Base-by-base conservation (phyloP, 2,888 invertebrate species). In the Cantharis nigra region DNA sequence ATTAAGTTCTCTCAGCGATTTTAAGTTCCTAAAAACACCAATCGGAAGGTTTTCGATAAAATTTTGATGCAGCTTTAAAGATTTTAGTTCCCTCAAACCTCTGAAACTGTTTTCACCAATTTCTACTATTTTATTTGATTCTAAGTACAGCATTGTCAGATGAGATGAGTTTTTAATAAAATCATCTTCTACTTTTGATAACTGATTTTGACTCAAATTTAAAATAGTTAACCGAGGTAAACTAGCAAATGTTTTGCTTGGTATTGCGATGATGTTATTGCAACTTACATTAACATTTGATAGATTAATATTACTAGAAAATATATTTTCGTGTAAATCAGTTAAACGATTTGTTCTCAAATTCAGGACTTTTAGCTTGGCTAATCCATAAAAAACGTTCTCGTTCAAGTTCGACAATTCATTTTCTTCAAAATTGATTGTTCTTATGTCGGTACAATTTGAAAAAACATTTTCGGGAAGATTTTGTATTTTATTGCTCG, bases 371-470 rank as follows among this genome's bases (percentile, higher is more conserved):
- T 72, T 23, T 1, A 78, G 28, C 9, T 75, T 70, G 2, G 3
- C 30, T 23, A 78, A 67, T 3, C 73, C 78, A 26, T 49, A 30
- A 28, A 78, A 78, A 10, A 72, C 20, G 13, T 72, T 33, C 10
- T 69, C 63, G 3, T 71, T 69, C 9, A 75, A 16, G 16, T 23
- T 67, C 0, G 28, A 18, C 10, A 77, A 5, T 13, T 74, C 23
- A 63, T 77, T 77, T 4, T 74, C 20, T 5, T 23, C 63, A 10
- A 77, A 18, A 33, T 20, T 20, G 11, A 77, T 3, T 11, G 11
- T 23, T 4, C 49, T 33, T 5, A 74, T 3, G 3, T 28, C 13
- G 3, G 14, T 0, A 49, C 69, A 26, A 5, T 49, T 70, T n/a
- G 14, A 9, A 65, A 77, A 74, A 0, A 63, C 20, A n/a, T 49